Base-by-base conservation (phyloP, 2,113 vertebrate genomes). In the Psittacula cyanocephala region DNA sequence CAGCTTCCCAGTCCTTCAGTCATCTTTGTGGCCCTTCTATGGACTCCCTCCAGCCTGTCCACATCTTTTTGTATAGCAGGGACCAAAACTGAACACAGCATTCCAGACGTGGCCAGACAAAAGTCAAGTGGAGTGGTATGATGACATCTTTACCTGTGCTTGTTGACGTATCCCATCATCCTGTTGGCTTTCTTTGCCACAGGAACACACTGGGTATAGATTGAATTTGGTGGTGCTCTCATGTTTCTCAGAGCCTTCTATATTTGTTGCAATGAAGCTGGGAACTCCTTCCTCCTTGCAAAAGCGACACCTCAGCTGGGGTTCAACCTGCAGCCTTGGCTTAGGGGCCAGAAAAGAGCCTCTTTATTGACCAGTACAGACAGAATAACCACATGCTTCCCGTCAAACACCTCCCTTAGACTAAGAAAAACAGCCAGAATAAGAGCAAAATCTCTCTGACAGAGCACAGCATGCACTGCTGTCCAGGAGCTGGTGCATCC, bases 381-480 rank as follows among this genome's bases (percentile, higher is more conserved):
- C 37, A 64, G 18, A 72, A 23, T 49, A 89, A 9, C n/a, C 31
- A 23, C 2, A 3, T 0, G 0, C 33, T 62, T 41, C 65, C 81
- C 37, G 15, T 22, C 75, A 49, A 50, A 27, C 1, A 0, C 20
- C 44, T 80, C 46, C 64, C 53, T 82, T 10, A 62, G 44, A 35
- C 33, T 57, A 55, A 49, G 41, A 60, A 71, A 63, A 89, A 57
- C 49, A 52, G 29, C 8, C 2, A 1, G 53, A 64, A 2, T 31
- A 74, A 89, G 35, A 63, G 60, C 17, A 53, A 74, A 62, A 75
- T 37, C 35, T 46, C 33, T 70, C 8, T 57, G 64, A 50, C 49
- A 62, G 53, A 49, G 25, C 67, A 31, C 71, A 86, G 67, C 0
- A 0, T 10, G 63, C 15, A 71, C 44, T 3, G 0, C 63, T 3